These are phyloP conservation scores for Oryzias melastigma DNA, from an alignment of 2,113 vertebrate genomes.

Conservation along the genomic window DNA sequence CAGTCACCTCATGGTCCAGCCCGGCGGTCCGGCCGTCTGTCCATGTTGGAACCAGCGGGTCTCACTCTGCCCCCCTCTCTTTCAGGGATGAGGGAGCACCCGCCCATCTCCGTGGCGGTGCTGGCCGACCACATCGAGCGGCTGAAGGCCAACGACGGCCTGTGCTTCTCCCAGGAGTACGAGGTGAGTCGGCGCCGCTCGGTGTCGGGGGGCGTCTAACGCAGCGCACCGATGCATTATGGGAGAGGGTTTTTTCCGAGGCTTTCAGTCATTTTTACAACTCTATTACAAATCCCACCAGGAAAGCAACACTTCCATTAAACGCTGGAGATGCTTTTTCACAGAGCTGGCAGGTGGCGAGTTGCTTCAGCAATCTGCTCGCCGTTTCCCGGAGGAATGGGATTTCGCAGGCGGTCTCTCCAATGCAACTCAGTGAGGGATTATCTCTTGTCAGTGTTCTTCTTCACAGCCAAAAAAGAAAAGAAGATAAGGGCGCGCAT, in stretches of 20 bases:
- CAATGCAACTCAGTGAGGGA: conserved; percentile 57
- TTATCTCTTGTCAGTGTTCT: conserved; percentile 70
- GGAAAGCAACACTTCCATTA: conserved; percentile 61
- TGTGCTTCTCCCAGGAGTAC: conserved; percentile 95
- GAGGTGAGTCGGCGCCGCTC: conserved; percentile 79
- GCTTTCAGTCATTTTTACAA: conserved; percentile 57
- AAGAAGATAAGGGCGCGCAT: conserved; percentile 42
- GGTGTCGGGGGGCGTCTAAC: background rate
- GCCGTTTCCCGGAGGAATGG: conserved; percentile 57
- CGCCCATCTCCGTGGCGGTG: conserved; percentile 84
- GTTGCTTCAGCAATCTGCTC: conserved; percentile 61
- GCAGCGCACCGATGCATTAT: conserved; percentile 53
- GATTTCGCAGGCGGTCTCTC: conserved; percentile 55
- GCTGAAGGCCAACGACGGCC: conserved; percentile 92
- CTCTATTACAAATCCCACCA: conserved; percentile 62
- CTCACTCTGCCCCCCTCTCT: conserved; percentile 28
- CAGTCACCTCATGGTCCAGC: conserved; percentile 70
- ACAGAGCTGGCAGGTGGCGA: conserved; percentile 62
- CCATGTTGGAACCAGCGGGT: conserved; percentile 1
- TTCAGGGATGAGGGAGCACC: conserved; percentile 89
- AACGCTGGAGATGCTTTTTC: conserved; percentile 53
- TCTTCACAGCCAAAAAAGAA: conserved; percentile 40
- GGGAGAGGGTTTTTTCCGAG: conserved; percentile 27
- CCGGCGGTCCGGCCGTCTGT: conserved; percentile 58
- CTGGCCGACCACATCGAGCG: conserved; percentile 91